Evolutionary conservation across 2,113 vertebrate genomes (phyloP).

Genomic region (Rhizomys pruinosus): DNA sequence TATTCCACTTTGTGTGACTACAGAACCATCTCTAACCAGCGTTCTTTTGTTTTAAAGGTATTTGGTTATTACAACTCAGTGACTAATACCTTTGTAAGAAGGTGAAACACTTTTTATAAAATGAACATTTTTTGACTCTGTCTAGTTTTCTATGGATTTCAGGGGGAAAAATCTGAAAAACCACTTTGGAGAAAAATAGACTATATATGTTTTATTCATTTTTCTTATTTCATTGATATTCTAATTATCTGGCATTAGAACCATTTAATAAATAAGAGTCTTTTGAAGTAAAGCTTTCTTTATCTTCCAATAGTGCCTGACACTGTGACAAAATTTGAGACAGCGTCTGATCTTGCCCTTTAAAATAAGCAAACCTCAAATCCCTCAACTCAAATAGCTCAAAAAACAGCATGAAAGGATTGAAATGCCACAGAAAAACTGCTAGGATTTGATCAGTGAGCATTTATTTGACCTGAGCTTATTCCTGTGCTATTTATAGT

Average conservation of each 20-base stretch:
- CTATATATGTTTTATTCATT: not conserved
- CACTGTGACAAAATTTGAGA: conserved; percentile 63
- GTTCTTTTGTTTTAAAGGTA: not conserved
- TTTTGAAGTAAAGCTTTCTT: conserved; percentile 58
- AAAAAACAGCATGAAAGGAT: conserved; percentile 63
- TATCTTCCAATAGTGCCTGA: conserved; percentile 3
- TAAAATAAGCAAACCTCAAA: conserved; percentile 74
- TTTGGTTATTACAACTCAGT: not conserved
- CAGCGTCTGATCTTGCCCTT: conserved; percentile 61
- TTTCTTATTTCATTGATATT: conserved; percentile 13
- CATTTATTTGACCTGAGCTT: conserved; percentile 76
- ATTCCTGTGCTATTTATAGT: conserved; percentile 75
- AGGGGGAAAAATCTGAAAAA: conserved; percentile 45
- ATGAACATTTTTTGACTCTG: conserved; percentile 39
- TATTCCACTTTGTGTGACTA: not conserved
- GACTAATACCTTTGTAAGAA: conserved; percentile 14
- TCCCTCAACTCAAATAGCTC: conserved; percentile 60
- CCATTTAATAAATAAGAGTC: conserved; percentile 52
- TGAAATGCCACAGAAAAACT: conserved; percentile 71
- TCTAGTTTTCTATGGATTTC: conserved; percentile 32
- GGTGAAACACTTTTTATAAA: not conserved
- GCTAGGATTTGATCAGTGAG: conserved; percentile 68
- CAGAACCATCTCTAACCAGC: not conserved
- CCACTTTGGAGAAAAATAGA: conserved; percentile 20
- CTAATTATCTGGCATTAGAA: conserved; percentile 3